A percentile compares a stretch with the other conserved stretches of the same genome.
Evolutionary conservation across 2,888 invertebrate species (phyloP).

Genomic region (Agrochola lychnidis): DNA sequence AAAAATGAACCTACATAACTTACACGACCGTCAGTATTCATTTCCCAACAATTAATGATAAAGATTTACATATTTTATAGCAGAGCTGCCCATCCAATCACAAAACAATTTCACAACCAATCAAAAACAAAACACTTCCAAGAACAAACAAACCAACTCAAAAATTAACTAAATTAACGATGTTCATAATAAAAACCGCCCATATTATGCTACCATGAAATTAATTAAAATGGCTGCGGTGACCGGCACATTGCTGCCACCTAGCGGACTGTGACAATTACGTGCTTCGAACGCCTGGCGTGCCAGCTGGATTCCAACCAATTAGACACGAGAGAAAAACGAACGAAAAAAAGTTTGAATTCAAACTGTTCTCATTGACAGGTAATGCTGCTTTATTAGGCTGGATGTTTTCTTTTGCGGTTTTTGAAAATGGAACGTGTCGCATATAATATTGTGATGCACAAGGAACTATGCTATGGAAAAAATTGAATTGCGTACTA

Average conservation of each 20-base stretch:
- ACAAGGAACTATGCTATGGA: too few species aligned
- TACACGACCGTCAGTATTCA: too few species aligned
- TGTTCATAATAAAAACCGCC: constrained; percentile 65
- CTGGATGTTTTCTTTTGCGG: constrained; percentile 11
- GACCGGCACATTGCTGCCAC: constrained; percentile 74
- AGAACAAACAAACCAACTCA: constrained; percentile 43
- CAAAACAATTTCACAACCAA: constrained; percentile 6
- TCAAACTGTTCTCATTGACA: constrained; percentile 56
- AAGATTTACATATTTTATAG: too few species aligned
- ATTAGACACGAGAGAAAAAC: constrained; percentile 66
- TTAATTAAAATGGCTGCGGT: constrained; percentile 76
- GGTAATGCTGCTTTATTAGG: constrained; percentile 60
- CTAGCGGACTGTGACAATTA: constrained; percentile 78
- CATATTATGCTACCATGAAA: constrained; percentile 76
- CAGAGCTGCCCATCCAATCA: background rate
- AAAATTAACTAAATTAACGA: constrained; percentile 72
- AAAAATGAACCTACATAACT: too few species aligned
- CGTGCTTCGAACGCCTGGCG: constrained; percentile 73
- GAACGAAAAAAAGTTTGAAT: constrained; percentile 46
- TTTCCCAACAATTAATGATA: too few species aligned
- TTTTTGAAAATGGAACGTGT: constrained; percentile 23
- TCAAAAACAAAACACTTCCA: constrained; percentile 18
- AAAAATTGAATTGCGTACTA: background rate
- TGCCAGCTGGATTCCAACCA: constrained; percentile 70
- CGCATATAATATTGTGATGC: background rate